Evolutionary conservation across 1,140 invertebrate genomes (phyloP).

Genomic region (Neotoxoptera formosana): DNA sequence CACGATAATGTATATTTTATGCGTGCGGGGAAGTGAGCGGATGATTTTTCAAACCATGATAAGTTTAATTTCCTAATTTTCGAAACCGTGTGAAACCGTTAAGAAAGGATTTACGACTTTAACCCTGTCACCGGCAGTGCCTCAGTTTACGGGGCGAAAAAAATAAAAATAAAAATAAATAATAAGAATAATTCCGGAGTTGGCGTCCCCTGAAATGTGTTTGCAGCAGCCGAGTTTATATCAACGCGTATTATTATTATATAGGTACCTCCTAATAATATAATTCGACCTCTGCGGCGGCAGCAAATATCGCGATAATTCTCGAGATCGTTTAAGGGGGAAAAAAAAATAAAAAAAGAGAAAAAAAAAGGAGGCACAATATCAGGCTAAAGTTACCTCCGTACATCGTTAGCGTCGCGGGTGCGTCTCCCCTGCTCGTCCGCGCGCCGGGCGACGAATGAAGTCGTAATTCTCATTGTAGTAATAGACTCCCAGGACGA

Average conservation of each 20-base stretch:
- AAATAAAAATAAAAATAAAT: conserved; percentile 29
- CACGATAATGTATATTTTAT: neutral
- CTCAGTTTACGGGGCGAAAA: neutral
- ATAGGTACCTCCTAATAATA: neutral
- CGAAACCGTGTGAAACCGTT: conserved; percentile 45
- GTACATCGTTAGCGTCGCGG: neutral
- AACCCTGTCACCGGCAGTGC: conserved; percentile 40
- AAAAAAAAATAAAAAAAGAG: neutral
- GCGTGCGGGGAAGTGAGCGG: neutral
- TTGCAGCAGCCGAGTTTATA: neutral
- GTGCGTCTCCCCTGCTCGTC: neutral
- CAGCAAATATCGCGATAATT: neutral
- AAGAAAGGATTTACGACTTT: conserved; percentile 56
- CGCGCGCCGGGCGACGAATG: neutral
- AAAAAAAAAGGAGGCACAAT: conserved; percentile 13
- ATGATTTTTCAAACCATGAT: conserved; percentile 9
- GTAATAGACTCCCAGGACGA: conserved; percentile 40
- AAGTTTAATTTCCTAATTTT: conserved; percentile 49
- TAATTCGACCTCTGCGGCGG: neutral
- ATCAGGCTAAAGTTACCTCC: neutral
- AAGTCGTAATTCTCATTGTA: conserved; percentile 36
- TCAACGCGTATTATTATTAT: neutral
- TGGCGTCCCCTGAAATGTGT: conserved; percentile 27
- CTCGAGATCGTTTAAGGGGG: neutral
- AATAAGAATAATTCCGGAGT: conserved; percentile 24